Percentiles rank a stretch among this genome's conserved stretches.
These are phyloP conservation scores for Paracentrotus lividus DNA, from an alignment of 53 echinoderm and acorn worm genomes.

Conservation along the genomic window DNA sequence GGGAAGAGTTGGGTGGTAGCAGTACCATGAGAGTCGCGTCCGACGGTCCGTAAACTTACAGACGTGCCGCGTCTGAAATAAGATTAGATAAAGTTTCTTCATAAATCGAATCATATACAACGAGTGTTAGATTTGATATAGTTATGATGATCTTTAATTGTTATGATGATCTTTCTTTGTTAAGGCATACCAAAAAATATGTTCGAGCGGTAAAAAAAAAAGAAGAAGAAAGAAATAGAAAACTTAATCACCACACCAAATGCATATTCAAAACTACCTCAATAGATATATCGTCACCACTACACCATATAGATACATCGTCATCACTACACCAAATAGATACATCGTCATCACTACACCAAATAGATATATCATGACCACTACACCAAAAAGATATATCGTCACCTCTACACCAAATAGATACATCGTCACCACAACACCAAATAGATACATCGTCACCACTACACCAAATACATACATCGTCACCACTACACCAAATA, in stretches of 20 bases:
- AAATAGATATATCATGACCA: background rate
- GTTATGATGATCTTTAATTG: no score
- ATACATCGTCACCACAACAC: background rate
- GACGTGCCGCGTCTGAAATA: background rate
- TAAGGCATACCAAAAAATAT: no score
- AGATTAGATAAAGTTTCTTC: background rate
- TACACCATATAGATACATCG: background rate
- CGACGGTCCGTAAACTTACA: conserved; percentile 62
- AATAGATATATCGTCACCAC: background rate
- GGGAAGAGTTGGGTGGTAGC: conserved; percentile 4
- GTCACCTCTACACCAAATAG: background rate
- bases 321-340: background rate
- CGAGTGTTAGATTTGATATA: no score
- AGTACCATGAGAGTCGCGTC: conserved; percentile 44
- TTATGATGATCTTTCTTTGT: no score
- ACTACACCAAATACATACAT: background rate
- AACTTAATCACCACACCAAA: no score
- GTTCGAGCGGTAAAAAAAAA: no score
- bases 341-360: background rate
- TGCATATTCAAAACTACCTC: no score
- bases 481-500: background rate
- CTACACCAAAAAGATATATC: background rate
- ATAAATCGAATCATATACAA: no score
- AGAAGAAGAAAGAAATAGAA: no score
- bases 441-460: conserved; percentile 1